A percentile compares a stretch with the other conserved stretches of the same genome.
Evolutionary conservation across 2,113 vertebrate species (phyloP).

Genomic region (Apus apus): DNA sequence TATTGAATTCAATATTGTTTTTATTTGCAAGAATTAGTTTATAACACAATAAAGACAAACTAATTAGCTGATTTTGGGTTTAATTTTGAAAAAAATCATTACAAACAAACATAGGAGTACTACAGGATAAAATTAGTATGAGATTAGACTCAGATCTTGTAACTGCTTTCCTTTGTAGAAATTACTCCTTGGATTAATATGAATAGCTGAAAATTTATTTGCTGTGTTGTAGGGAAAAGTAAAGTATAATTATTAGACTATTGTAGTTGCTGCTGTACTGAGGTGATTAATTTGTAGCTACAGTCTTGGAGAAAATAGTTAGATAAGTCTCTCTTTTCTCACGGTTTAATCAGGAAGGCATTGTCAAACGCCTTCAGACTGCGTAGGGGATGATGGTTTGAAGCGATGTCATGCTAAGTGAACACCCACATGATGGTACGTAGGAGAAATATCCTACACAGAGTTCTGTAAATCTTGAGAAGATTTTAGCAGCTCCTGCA

Average conservation of each 20-base stretch:
- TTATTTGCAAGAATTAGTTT: background rate
- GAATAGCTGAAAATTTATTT: background rate
- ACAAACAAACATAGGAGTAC: background rate
- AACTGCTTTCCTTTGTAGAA: background rate
- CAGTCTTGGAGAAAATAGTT: background rate
- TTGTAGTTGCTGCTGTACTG: background rate
- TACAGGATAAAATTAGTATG: background rate
- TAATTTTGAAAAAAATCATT: background rate
- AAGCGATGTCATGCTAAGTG: constrained; percentile 51
- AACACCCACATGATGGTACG: constrained; percentile 39
- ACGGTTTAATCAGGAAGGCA: constrained; percentile 8
- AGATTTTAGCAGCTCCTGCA: background rate
- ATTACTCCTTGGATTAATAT: background rate
- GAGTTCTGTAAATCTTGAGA: background rate
- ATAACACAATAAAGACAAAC: background rate
- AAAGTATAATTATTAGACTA: background rate
- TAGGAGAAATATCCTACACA: constrained; percentile 22
- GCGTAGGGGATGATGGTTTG: constrained; percentile 36
- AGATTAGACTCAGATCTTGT: background rate
- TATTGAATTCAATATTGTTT: background rate
- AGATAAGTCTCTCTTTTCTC: background rate
- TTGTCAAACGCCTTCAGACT: constrained; percentile 56
- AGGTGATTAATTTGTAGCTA: background rate
- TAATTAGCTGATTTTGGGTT: background rate
- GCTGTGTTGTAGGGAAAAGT: background rate